phyloP scores from a whole-genome alignment of 2,888 invertebrate species.

The Mesoligia furuncula region DNA sequence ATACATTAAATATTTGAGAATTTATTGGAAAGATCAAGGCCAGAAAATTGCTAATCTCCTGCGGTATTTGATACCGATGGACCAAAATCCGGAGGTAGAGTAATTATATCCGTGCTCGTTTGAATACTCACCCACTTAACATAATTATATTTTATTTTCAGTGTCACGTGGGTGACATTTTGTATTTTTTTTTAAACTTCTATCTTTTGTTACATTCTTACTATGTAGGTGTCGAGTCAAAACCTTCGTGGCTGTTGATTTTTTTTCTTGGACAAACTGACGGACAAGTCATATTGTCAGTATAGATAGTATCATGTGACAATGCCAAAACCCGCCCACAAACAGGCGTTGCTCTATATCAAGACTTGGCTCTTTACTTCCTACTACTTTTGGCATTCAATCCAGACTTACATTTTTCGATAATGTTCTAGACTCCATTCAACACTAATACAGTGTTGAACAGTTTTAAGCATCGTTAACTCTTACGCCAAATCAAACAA shows the following conservation, averaged over 20 bases:
- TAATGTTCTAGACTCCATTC: constrained; percentile 31
- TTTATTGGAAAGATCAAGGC: constrained; percentile 39
- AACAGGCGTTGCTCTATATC: constrained; percentile 43
- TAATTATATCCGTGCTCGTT: background rate
- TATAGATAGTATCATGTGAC: constrained; percentile 49
- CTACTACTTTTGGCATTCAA: constrained; percentile 56
- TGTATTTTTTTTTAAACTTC: background rate
- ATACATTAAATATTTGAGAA: constrained; percentile 35
- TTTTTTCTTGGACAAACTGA: constrained; percentile 7
- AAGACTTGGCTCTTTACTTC: constrained; percentile 53
- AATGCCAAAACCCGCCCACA: constrained; percentile 54
- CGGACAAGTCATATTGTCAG: constrained; percentile 22
- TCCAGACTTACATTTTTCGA: constrained; percentile 6
- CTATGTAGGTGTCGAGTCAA: constrained; percentile 9
- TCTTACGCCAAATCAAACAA: background rate
- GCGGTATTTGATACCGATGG: background rate
- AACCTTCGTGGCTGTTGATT: constrained; percentile 18
- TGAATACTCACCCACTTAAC: background rate
- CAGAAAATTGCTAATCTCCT: background rate
- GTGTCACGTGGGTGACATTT: background rate
- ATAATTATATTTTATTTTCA: background rate
- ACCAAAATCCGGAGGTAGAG: background rate
- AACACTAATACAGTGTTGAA: background rate
- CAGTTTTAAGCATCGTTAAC: too few relatives aligned
- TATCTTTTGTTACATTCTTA: background rate